Conservation (phyloP, 2,797 vertebrate genomes). For the Cryptoprocta ferox region DNA sequence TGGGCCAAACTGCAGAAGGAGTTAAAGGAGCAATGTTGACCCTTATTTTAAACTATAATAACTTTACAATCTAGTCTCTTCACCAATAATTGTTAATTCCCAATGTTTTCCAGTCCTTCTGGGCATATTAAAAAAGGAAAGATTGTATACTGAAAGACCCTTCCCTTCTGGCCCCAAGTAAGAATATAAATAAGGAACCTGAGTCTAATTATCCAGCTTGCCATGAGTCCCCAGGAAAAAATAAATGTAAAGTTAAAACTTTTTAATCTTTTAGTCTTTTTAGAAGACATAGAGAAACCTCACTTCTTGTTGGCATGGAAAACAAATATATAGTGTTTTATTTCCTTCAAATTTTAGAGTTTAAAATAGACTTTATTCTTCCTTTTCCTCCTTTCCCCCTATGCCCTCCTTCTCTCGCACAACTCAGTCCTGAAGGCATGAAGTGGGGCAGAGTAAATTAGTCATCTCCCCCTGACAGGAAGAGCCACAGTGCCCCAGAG, state of each 20-base stretch:
- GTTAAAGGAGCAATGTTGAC: not conserved
- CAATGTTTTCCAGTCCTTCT: constrained; percentile 58
- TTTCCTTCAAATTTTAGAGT: constrained; percentile 44
- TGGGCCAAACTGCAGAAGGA: not conserved
- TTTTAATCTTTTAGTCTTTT: constrained; percentile 44
- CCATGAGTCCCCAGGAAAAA: constrained; percentile 36
- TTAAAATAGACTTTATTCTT: constrained; percentile 28
- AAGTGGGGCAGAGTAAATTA: not conserved
- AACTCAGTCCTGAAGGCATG: not conserved
- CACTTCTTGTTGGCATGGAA: constrained; percentile 4
- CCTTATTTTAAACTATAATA: constrained; percentile 63
- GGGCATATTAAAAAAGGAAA: constrained; percentile 60
- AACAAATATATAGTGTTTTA: not conserved
- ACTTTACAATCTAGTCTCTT: constrained; percentile 58
- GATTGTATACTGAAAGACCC: constrained; percentile 64
- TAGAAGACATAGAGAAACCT: constrained; percentile 27
- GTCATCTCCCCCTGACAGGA: not conserved
- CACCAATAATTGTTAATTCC: constrained; percentile 67
- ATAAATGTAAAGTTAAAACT: constrained; percentile 37
- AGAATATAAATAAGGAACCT: constrained; percentile 60
- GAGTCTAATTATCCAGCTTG: constrained; percentile 56
- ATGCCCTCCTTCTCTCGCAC: too few relatives aligned
- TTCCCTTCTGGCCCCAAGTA: constrained; percentile 50
- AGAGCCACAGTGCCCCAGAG: not conserved
- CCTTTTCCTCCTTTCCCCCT: not conserved